Conservation (phyloP, 2,797 vertebrate species). For the Basileuterus tristriatus region DNA sequence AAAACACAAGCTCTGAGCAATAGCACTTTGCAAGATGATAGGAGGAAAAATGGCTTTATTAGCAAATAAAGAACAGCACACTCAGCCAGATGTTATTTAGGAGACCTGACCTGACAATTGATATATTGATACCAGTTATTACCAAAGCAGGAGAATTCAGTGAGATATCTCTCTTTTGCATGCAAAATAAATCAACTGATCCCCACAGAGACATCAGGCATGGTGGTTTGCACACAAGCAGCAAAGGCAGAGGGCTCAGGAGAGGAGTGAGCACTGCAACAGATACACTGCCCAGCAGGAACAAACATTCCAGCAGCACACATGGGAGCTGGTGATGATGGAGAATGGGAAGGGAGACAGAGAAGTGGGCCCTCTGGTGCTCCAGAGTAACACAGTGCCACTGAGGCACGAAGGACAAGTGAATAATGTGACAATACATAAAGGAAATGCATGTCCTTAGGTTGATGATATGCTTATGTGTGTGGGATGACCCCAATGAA, state of each 20-base stretch:
- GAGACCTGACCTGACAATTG: background rate
- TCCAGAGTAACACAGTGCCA: background rate
- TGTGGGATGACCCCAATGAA: conserved; percentile 28
- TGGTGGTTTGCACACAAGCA: background rate
- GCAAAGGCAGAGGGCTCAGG: background rate
- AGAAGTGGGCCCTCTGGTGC: background rate
- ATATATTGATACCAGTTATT: conserved; percentile 20
- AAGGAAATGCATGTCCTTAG: background rate
- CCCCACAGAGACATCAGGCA: background rate
- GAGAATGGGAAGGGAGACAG: background rate
- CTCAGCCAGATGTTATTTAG: conserved; percentile 27
- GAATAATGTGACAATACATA: background rate
- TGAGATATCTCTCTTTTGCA: background rate
- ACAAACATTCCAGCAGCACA: background rate
- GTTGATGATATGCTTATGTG: background rate
- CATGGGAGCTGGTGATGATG: background rate
- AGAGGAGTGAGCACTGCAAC: background rate
- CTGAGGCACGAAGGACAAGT: background rate
- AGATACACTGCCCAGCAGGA: background rate
- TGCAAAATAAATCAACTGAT: background rate
- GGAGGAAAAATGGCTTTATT: conserved; percentile 27
- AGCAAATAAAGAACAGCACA: background rate
- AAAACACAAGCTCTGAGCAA: conserved; percentile 1
- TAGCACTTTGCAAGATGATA: background rate
- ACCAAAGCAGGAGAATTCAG: background rate